These are phyloP conservation scores for Grus americana DNA, from an alignment of 2,113 vertebrate species.

Conservation along the genomic window DNA sequence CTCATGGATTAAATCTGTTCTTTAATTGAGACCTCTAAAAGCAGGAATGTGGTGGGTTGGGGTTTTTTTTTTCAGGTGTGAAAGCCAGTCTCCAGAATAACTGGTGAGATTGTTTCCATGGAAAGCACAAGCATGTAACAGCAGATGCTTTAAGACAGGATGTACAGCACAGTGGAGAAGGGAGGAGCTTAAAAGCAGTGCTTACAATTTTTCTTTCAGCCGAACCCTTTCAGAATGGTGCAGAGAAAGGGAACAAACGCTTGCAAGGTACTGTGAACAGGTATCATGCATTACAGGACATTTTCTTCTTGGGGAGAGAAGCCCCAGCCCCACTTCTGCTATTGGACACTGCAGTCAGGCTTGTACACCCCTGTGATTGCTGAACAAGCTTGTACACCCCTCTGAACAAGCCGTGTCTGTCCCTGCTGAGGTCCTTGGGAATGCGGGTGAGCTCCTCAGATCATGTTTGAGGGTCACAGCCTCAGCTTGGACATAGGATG, in stretches of 20 bases:
- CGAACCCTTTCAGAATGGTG: not conserved
- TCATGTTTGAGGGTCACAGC: not conserved
- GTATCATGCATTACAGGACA: not conserved
- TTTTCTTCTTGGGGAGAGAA: not conserved
- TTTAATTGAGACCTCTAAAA: not conserved
- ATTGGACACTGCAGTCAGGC: not conserved
- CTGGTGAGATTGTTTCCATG: not conserved
- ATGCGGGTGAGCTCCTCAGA: not conserved
- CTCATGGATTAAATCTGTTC: not conserved
- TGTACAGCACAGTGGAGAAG: not conserved
- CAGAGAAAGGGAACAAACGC: not conserved
- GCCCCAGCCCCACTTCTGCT: not conserved
- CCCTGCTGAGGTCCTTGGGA: not conserved
- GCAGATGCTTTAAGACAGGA: not conserved
- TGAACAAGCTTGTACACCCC: not conserved
- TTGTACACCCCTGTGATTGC: not conserved
- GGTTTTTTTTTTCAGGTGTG: not conserved
- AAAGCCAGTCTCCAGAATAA: not conserved
- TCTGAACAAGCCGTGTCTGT: too few species aligned
- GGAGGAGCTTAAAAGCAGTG: not conserved
- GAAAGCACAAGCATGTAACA: not conserved
- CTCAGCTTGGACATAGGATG: fast-evolving
- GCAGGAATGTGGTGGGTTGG: not conserved
- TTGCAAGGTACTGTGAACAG: not conserved
- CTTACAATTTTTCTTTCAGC: not conserved